Percentiles rank a stretch among this genome's conserved stretches.
phyloP scores from a whole-genome alignment of 2,113 vertebrate species.

The Eptatretus burgeri region DNA sequence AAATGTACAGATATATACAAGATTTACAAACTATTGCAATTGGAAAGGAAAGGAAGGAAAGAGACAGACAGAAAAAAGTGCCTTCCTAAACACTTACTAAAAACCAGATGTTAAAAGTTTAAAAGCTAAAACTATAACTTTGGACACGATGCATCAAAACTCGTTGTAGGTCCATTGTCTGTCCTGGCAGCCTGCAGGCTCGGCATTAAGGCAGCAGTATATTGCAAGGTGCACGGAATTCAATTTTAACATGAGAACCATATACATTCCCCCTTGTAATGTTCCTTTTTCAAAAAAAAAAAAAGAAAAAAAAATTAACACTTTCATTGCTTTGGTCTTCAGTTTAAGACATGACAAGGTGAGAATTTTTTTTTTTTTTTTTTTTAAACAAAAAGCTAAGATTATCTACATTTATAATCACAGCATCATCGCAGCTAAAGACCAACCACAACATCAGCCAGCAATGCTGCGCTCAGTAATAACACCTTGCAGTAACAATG shows the following conservation, averaged over 20 bases:
- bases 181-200: neutral
- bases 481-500: constrained; percentile 15
- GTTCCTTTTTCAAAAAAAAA: too few relatives aligned
- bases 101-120: constrained; percentile 39
- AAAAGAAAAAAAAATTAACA: too few relatives aligned
- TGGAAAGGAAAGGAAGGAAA: constrained; percentile 67
- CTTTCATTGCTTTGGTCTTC: too few relatives aligned
- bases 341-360: too few relatives aligned
- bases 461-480: constrained; percentile 75
- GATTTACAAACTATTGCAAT: constrained; percentile 87
- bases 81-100: constrained; percentile 40
- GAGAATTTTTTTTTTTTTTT: neutral
- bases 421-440: constrained; percentile 23
- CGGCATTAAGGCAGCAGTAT: neutral
- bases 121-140: constrained; percentile 42
- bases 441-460: constrained; percentile 20
- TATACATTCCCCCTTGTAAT: too few relatives aligned
- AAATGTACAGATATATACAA: constrained; percentile 99
- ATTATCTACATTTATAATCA: constrained; percentile 27
- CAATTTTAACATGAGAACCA: too few relatives aligned
- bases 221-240: neutral
- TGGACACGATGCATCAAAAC: constrained; percentile 42
- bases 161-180: constrained; percentile 22
- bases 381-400: constrained; percentile 3
- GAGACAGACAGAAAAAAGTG: constrained; percentile 79